Evolutionary conservation across 2,113 vertebrate genomes (phyloP), one percentile per base, ranked within the genome.

Genomic region (Tyrannus savana): DNA sequence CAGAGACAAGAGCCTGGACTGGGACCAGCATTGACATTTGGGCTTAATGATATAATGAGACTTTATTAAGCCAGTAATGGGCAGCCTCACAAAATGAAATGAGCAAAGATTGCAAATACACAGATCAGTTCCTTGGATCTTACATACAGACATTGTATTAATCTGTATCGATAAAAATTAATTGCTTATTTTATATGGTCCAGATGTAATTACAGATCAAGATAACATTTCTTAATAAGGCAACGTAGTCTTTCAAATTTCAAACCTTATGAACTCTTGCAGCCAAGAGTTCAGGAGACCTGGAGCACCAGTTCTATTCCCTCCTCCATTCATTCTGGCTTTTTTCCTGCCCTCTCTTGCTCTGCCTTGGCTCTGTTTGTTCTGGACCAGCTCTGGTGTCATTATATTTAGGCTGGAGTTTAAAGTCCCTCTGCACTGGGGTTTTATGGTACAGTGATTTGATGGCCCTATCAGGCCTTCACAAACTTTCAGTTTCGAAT

Each of bases 121-220:
- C 69, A 96, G 97, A 97, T 97, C 94, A 94, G 84, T 88, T 96
- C 93, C 77, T 93, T 80, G 62, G 71, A 94, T 97, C 91, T 97
- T 95, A 96, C 96, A 92, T 83, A 90, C 60, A 94, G 92, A 95
- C 97, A 89, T 87, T 96, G 77, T 92, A 95, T 91, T 95, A 89
- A 93, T 96, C 95, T 83, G 7, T 95, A 97, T 94, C 85, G 93
- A 97, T 94, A 96, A 97, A 95, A 97, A 92, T 87, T 89, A 96
- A 96, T 96, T 96, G 86, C 73, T 95, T 91, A 88, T 95, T 97
- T 96, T 94, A 77, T 92, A 46, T 94, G 46, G 62, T 88, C 80
- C 44, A 58, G 85, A 66, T 96, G 83, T 77, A 94, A 95, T 98
- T 96, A 95, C 69, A 96, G 86, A 90, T 94, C 55, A 80, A 79